A percentile compares a stretch with the other conserved stretches of the same genome.
phyloP scores from a whole-genome alignment of 2,888 invertebrate genomes.

The Endomychus coccineus region DNA sequence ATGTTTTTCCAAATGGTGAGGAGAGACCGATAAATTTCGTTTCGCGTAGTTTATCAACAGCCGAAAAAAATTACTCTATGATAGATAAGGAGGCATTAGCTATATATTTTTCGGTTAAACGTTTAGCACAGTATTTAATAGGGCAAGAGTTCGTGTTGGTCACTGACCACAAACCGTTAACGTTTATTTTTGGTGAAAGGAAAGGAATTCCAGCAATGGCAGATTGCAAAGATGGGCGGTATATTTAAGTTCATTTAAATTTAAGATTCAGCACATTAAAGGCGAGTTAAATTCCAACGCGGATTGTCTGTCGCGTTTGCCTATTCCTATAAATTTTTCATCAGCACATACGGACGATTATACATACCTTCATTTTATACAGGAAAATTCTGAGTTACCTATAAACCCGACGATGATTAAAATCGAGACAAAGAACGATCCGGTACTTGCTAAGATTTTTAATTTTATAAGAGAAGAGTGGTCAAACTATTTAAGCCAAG shows the following conservation, averaged over 20 bases:
- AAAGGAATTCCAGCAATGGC: conserved; percentile 13
- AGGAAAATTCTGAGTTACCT: neutral
- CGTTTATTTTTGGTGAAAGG: conserved; percentile 12
- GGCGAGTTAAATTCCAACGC: conserved; percentile 14
- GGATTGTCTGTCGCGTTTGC: conserved; percentile 12
- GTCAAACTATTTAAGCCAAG: conserved; percentile 2
- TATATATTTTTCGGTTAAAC: conserved; percentile 9
- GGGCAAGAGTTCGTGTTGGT: conserved; percentile 11
- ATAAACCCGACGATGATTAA: conserved; percentile 5
- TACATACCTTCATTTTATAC: conserved; percentile 6
- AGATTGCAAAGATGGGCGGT: conserved; percentile 18
- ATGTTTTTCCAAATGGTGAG: neutral
- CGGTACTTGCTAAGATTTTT: conserved; percentile 2
- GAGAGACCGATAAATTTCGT: conserved; percentile 16
- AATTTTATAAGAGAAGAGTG: conserved; percentile 6
- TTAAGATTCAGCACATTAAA: conserved; percentile 14
- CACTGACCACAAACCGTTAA: conserved; percentile 17
- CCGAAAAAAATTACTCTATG: conserved; percentile 15
- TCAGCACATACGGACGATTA: conserved; percentile 5
- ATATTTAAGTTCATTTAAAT: conserved; percentile 14
- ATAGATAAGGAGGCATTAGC: conserved; percentile 17
- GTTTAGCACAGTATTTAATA: conserved; percentile 13
- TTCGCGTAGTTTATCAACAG: conserved; percentile 16
- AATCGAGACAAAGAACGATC: conserved; percentile 7
- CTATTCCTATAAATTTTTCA: too few relatives aligned